Conservation (phyloP, 35 echinoderm and acorn worm genomes). For the Nesometra sesokonis region DNA sequence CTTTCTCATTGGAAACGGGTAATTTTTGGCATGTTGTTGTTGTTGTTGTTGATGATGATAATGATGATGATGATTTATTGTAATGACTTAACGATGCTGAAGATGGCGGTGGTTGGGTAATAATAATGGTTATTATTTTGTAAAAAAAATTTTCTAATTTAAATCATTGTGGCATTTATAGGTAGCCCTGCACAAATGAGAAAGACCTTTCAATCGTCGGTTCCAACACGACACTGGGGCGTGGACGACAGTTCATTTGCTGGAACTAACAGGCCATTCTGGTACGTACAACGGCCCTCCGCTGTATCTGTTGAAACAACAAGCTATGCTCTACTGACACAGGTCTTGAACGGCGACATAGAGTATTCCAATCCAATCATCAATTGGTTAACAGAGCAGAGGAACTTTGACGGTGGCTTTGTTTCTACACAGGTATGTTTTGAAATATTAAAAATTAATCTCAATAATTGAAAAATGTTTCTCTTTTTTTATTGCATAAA, state of each 20-base stretch:
- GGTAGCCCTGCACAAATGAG: neutral
- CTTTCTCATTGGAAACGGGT: too few species aligned
- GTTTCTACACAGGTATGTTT: neutral
- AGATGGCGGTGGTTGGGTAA: too few species aligned
- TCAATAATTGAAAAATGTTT: too few species aligned
- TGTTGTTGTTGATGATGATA: too few species aligned
- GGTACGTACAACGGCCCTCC: neutral
- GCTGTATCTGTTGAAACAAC: constrained; percentile 11
- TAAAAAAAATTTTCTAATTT: too few species aligned
- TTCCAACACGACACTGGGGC: neutral
- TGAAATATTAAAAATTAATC: too few species aligned
- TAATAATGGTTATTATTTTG: too few species aligned
- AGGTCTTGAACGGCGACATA: neutral
- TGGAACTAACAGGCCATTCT: neutral
- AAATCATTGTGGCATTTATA: neutral
- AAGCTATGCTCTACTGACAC: neutral
- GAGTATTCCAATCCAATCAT: neutral
- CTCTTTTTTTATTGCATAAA: neutral
- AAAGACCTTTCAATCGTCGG: neutral
- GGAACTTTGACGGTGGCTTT: constrained; percentile 6
- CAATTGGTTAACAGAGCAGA: constrained; percentile 6
- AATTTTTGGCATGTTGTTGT: too few species aligned
- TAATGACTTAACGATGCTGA: too few species aligned
- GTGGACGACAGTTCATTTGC: neutral
- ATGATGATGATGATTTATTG: too few species aligned